These are phyloP conservation scores for Eulemur coronatus DNA, from an alignment of 2,797 vertebrate genomes.

Conservation along the genomic window DNA sequence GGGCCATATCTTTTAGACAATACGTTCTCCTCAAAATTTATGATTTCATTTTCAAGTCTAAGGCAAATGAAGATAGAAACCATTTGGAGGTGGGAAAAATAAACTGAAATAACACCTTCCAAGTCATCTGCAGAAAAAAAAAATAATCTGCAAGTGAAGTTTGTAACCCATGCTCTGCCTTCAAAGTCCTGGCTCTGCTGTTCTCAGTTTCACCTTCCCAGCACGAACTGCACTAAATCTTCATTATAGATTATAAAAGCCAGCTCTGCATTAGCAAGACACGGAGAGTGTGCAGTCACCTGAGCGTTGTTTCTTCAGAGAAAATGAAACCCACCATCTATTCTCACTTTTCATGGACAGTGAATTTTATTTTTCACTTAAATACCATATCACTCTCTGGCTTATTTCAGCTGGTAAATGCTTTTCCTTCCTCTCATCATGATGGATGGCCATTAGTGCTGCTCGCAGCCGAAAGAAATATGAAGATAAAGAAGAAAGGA, in stretches of 20 bases:
- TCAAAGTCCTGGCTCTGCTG: not conserved
- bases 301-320: not conserved
- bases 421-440: constrained; percentile 62
- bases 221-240: not conserved
- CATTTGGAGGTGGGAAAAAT: not conserved
- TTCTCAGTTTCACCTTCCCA: not conserved
- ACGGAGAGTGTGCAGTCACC: not conserved
- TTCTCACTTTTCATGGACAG: constrained; percentile 57
- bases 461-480: constrained; percentile 59
- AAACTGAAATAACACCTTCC: not conserved
- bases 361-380: constrained; percentile 58
- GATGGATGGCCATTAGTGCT: constrained; percentile 37
- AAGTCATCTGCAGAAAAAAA: not conserved
- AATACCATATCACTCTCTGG: constrained; percentile 43
- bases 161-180: not conserved
- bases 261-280: not conserved
- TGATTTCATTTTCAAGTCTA: not conserved
- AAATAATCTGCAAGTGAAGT: not conserved
- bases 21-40: not conserved
- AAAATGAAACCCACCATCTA: not conserved
- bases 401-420: constrained; percentile 72
- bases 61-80: constrained; percentile 4
- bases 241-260: not conserved
- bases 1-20: not conserved
- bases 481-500: constrained; percentile 21